Percentiles rank a stretch among this genome's conserved stretches.
Evolutionary conservation across 2,888 invertebrate genomes (phyloP).

Genomic region (Aphrophora alni): DNA sequence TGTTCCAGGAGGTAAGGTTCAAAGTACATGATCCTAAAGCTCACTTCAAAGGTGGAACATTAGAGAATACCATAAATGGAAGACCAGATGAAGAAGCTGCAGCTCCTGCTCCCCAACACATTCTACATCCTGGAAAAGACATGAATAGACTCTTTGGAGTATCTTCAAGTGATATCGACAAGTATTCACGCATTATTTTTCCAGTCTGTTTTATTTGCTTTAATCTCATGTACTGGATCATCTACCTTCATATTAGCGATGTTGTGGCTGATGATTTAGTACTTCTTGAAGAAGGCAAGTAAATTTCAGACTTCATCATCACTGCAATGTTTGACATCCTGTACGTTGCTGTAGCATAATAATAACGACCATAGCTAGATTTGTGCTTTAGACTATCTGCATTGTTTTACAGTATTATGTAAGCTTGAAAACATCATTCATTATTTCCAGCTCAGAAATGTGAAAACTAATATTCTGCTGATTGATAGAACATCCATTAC

Average conservation of each 20-base stretch:
- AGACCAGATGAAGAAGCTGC: constrained; percentile 51
- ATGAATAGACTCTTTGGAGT: constrained; percentile 56
- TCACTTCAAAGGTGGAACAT: constrained; percentile 54
- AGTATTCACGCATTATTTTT: constrained; percentile 65
- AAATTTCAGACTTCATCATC: constrained; percentile 11
- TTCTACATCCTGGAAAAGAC: constrained; percentile 39
- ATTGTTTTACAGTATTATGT: too few relatives aligned
- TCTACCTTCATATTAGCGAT: constrained; percentile 60
- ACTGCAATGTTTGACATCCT: neutral
- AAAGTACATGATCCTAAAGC: constrained; percentile 83
- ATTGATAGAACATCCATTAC: too few relatives aligned
- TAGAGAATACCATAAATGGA: constrained; percentile 56
- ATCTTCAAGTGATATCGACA: constrained; percentile 65
- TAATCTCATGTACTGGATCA: constrained; percentile 63
- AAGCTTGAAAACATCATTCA: too few relatives aligned
- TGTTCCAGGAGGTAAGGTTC: constrained; percentile 89
- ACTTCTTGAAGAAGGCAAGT: constrained; percentile 51
- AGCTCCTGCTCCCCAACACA: constrained; percentile 53
- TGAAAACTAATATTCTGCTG: too few relatives aligned
- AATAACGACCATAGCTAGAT: neutral
- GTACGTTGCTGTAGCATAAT: neutral
- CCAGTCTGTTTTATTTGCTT: constrained; percentile 66
- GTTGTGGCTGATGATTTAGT: constrained; percentile 57
- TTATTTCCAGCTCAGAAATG: too few relatives aligned
- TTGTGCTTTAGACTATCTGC: neutral